Conservation (phyloP, 2,888 invertebrate species). For the Sarcophaga carnaria region DNA sequence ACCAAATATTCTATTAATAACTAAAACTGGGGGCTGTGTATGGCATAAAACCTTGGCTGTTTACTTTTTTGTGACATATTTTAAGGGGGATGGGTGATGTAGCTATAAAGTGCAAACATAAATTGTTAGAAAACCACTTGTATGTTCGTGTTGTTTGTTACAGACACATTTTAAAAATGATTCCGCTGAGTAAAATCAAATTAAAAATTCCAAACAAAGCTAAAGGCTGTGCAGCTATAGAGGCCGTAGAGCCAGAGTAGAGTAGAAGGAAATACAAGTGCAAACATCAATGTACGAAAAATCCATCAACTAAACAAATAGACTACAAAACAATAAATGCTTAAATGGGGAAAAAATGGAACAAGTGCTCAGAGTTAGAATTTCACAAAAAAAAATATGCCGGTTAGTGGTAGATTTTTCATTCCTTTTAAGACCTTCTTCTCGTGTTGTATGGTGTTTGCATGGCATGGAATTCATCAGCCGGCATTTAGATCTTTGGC, state of each 20-base stretch:
- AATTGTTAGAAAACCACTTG: conserved; percentile 64
- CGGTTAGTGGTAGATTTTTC: conserved; percentile 5
- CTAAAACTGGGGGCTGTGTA: neutral
- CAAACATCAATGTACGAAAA: conserved; percentile 41
- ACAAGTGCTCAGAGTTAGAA: conserved; percentile 30
- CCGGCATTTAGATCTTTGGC: conserved; percentile 24
- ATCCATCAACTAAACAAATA: conserved; percentile 69
- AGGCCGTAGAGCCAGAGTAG: conserved; percentile 14
- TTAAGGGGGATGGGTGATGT: neutral
- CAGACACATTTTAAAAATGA: conserved; percentile 64
- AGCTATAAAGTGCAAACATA: conserved; percentile 24
- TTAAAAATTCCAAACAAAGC: conserved; percentile 64
- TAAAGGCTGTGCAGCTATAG: conserved; percentile 1
- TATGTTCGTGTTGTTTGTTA: conserved; percentile 34
- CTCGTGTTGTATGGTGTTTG: neutral
- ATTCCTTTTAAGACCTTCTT: neutral
- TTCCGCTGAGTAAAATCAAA: conserved; percentile 62
- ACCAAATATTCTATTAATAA: conserved; percentile 49
- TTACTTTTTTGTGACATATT: neutral
- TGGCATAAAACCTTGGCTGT: too few relatives aligned
- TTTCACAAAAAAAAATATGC: conserved; percentile 30
- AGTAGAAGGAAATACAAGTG: neutral
- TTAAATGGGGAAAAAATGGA: conserved; percentile 28
- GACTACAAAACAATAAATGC: conserved; percentile 52
- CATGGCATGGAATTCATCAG: conserved; percentile 53